Base-by-base conservation (phyloP, 2,888 invertebrate genomes). In the Lymantria dispar region DNA sequence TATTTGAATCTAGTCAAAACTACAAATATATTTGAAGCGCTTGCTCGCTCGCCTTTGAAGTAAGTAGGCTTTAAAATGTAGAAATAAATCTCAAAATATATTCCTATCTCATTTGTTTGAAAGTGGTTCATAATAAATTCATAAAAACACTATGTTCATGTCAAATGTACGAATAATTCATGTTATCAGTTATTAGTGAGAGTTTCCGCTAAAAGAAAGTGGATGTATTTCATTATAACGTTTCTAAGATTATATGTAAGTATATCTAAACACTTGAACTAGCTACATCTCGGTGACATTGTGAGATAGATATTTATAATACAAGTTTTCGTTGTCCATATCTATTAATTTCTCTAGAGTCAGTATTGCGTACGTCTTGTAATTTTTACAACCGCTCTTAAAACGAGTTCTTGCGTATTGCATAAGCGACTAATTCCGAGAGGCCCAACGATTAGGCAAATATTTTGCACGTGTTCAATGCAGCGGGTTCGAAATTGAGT, bases 381-480 rank as follows among this genome's bases (percentile, higher is more conserved):
- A 40, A 50, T 53, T 51, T 67, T 55, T 59, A 58, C 40, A 56
- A 58, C 58, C 49, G 46, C 54, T 56, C 58, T 43, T 49, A 46
- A 45, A 58, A 68, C 56, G 43, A 46, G 56, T 65, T 58, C 43
- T 50, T 43, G 55, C 45, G 33, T 50, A 57, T 68, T 60, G 55
- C 60, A 45, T 48, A 60, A 68, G 56, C 48, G 40, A 41, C 22
- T 46, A 40, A 62, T 56, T 66, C 54, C 37, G 43, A 51, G 45
- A 41, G 38, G 46, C 12, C 11, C 45, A 43, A 47, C 48, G 48
- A 54, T 60, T 47, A 55, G 55, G 58, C 47, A 51, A 58, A 56
- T 55, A 42, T 56, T 55, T 56, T 56, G 52, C 45, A 52, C 45
- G 48, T 52, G 50, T 52, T 53, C 36, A 49, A 22, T 43, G 42